Conservation (phyloP, 2,888 invertebrate genomes). For the Dromius quadrimaculatus region DNA sequence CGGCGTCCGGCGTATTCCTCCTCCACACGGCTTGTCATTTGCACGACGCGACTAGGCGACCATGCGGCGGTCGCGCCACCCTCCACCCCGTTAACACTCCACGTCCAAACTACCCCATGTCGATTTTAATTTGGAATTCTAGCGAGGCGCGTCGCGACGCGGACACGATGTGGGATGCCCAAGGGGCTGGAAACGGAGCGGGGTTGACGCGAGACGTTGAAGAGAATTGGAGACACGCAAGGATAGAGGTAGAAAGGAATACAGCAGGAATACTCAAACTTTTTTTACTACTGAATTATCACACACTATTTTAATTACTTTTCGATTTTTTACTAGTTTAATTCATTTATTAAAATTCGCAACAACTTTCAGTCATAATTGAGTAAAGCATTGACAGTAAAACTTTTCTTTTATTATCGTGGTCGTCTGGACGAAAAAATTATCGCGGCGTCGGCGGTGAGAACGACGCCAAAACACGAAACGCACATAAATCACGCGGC, state of each 20-base stretch:
- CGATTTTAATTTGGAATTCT: conserved; percentile 15
- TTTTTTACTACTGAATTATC: too few relatives aligned
- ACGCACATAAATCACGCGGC: conserved; percentile 49
- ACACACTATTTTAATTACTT: too few relatives aligned
- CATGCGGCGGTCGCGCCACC: neutral
- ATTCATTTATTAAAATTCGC: too few relatives aligned
- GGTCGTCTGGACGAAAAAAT: conserved; percentile 32
- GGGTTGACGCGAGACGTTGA: neutral
- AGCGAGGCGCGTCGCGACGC: neutral
- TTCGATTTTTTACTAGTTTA: too few relatives aligned
- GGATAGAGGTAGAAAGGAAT: too few relatives aligned
- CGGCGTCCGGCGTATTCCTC: neutral
- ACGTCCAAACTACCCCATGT: too few relatives aligned
- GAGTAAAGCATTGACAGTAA: too few relatives aligned
- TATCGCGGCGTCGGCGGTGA: conserved; percentile 34
- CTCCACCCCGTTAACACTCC: too few relatives aligned
- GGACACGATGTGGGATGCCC: neutral
- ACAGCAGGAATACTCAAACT: too few relatives aligned
- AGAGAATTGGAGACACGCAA: too few relatives aligned
- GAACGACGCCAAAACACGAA: conserved; percentile 49
- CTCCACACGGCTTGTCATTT: conserved; percentile 2
- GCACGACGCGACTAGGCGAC: conserved; percentile 5
- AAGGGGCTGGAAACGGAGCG: neutral
- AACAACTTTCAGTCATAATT: too few relatives aligned
- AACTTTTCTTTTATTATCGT: too few relatives aligned